Evolutionary conservation across 2,113 vertebrate species (phyloP), one percentile per base, ranked within the genome.

Genomic region (Gobiocypris rarus): DNA sequence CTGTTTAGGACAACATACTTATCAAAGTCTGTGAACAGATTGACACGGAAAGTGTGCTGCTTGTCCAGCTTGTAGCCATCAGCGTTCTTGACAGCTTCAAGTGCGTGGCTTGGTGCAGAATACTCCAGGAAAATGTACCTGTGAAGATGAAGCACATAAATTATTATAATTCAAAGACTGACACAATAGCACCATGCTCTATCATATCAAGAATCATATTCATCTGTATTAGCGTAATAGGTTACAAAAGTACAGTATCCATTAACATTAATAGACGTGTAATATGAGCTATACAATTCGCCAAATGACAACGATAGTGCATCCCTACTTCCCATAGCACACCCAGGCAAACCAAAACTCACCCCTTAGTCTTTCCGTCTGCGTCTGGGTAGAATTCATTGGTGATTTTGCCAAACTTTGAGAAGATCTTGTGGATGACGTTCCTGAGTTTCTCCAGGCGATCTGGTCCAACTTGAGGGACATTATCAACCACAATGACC

Each of bases 21-120:
- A 90, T 99, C 98, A 83, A 99, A 99, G 71, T 99, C 98, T 0
- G 98, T 99, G 89, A 99, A 98, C 84, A 99, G 95, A 87, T 99
- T 99, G 87, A 99, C 98, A 81, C 98, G 93, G 89, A 99, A 99
- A 0, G 97, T 99, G 85, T 99, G 98, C 61, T 99, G 98, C 70
- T 99, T 99, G 90, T 99, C 98, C 5, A 99, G 92, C 85, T 99
- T 99, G 92, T 99, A 99, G n/a, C 97, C 96, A 65, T 99, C 98
- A 4, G 97, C 97, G 0, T 95, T 98, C 89, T 99, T 99, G 65
- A 99, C 96, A 0, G 98, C 98, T 82, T 99, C 98, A 7, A 95
- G 89, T 0, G 98, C 98, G 0, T 98, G 97, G 52, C 94, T 94
- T 0, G 98, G 97, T 61, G 95, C 95, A 0, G 92, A 94, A n/a